These are phyloP conservation scores for Abrostola tripartita DNA, from an alignment of 2,888 invertebrate genomes.

Conservation along the genomic window DNA sequence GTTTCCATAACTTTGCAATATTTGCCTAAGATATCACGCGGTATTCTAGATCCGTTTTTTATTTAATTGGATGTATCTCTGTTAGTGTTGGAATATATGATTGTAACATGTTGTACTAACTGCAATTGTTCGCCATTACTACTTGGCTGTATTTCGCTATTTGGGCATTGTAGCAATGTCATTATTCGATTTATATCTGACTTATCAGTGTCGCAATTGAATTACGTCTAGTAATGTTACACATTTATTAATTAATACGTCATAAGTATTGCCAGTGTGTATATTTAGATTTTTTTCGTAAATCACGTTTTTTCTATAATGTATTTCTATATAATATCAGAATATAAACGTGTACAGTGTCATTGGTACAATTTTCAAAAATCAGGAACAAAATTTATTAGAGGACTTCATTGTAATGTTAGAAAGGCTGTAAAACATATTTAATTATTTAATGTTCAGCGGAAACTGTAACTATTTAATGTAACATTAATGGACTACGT, in stretches of 20 bases:
- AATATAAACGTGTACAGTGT: constrained; percentile 28
- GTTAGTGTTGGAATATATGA: constrained; percentile 37
- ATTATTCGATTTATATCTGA: constrained; percentile 32
- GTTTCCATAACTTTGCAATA: constrained; percentile 40
- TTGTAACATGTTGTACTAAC: constrained; percentile 19
- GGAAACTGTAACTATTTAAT: constrained; percentile 64
- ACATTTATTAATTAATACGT: constrained; percentile 28
- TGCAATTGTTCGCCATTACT: constrained; percentile 15
- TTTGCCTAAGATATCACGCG: constrained; percentile 16
- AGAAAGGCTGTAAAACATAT: constrained; percentile 50
- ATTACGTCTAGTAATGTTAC: constrained; percentile 36
- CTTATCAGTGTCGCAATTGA: constrained; percentile 37
- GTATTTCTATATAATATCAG: constrained; percentile 36
- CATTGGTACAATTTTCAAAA: constrained; percentile 23
- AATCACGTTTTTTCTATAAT: constrained; percentile 39
- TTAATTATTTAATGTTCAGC: constrained; percentile 59
- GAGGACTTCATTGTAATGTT: constrained; percentile 48
- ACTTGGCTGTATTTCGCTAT: constrained; percentile 20
- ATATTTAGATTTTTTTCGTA: constrained; percentile 36
- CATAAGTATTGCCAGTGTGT: constrained; percentile 30
- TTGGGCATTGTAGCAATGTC: constrained; percentile 28
- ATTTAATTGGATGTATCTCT: constrained; percentile 33
- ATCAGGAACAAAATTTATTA: constrained; percentile 36
- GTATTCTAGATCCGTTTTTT: constrained; percentile 39
- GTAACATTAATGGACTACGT: constrained; percentile 75